Base-by-base conservation (phyloP, 2,797 vertebrate genomes). In the Ptychadena robeensis region DNA sequence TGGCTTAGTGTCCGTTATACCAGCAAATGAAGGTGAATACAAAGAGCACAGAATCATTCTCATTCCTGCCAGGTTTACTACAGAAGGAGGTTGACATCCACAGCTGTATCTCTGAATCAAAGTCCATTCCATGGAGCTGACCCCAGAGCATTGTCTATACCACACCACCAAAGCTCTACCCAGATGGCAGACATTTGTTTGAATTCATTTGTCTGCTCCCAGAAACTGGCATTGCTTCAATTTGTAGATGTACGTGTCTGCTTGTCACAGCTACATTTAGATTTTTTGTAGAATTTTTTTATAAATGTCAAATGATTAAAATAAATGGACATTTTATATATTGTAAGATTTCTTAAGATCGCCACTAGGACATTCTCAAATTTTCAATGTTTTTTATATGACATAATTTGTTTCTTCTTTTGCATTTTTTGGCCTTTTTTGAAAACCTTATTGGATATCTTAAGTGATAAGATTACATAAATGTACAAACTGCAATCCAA, bases 101-200 rank as follows among this genome's bases (percentile, higher is more conserved):
- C 88, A 90, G 87, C 75, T 90, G 86, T 73, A 88, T 88, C 85
- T 90, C 87, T 85, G 87, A 89, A 86, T 86, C 88, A 86, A 91
- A 91, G 87, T 87, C 85, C 63, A 18, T 89, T 92, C 87, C 85
- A 87, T 90, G 89, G 88, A 91, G 87, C 87, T 88, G 90, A 92
- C 91, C 88, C 89, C 87, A 79, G 89, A 91, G 91, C 86, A 79
- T 92, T 91, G 90, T 92, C 89, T 89, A 90, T 89, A 91, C 89
- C 92, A 91, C 89, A 88, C 91, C 88, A 86, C 86, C 86, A 90
- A 89, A 91, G 90, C 88, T 91, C 89, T 88, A 27, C 88, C 87
- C 95, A 96, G 95, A 96, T 96, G 95, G 95, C 87, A 87, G 87
- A 93, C 93, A 92, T 32, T 67, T 67, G 30, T 28, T 53, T 25